A percentile compares a stretch with the other conserved stretches of the same genome.
Evolutionary conservation across 2,888 invertebrate genomes (phyloP).

Genomic region (Matsumyia berberina): DNA sequence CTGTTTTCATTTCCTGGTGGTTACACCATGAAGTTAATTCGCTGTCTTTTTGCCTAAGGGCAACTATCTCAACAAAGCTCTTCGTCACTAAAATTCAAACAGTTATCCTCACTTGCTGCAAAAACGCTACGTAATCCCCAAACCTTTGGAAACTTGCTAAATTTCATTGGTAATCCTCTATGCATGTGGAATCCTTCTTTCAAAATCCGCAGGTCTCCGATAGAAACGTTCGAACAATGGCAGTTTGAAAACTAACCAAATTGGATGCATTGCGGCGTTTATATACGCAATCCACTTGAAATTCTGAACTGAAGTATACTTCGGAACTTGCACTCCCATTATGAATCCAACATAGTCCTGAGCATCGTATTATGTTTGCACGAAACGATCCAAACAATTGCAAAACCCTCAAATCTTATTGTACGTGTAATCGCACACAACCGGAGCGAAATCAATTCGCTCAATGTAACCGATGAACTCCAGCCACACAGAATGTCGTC

Average conservation of each 20-base stretch:
- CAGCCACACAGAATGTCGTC: conserved; percentile 66
- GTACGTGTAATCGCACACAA: too few species aligned
- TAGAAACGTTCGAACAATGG: conserved; percentile 3
- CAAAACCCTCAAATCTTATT: not conserved
- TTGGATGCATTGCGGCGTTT: conserved; percentile 3
- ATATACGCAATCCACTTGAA: too few species aligned
- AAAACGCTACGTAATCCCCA: not conserved
- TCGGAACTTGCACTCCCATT: not conserved
- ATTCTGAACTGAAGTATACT: too few species aligned
- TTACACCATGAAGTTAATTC: too few species aligned
- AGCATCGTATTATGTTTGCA: conserved; percentile 10
- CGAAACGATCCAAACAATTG: conserved; percentile 12
- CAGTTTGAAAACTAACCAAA: conserved; percentile 19
- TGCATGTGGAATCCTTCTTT: too few species aligned
- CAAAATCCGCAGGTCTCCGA: not conserved
- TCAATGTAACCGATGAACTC: conserved; percentile 60
- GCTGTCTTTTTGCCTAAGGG: too few species aligned
- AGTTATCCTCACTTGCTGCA: too few species aligned
- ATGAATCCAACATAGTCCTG: not conserved
- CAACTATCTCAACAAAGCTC: too few species aligned
- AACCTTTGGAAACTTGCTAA: not conserved
- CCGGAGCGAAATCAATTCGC: too few species aligned
- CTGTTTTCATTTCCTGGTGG: too few species aligned
- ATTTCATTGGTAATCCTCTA: not conserved
- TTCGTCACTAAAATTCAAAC: too few species aligned